Evolutionary conservation across 1,140 invertebrate genomes (phyloP).

Genomic region (Propsilocerus akamusi): DNA sequence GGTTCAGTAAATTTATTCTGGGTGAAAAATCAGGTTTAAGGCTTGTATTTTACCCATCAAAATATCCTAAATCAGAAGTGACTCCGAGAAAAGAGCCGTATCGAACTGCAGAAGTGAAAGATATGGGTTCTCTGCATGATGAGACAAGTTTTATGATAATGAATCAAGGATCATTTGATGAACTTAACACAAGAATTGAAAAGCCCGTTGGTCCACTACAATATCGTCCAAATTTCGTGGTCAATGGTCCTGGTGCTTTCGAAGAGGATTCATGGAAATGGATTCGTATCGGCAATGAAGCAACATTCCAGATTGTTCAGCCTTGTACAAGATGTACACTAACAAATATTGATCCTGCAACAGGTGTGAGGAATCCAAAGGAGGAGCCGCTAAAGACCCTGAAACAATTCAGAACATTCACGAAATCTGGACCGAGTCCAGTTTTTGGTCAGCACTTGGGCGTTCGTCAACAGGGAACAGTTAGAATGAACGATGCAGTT

Average conservation of each 20-base stretch:
- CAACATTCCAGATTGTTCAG: conserved; percentile 22
- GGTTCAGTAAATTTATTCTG: conserved; percentile 36
- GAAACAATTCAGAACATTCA: conserved; percentile 11
- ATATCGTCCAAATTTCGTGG: conserved; percentile 30
- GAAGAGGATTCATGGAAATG: conserved; percentile 28
- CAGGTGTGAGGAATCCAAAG: conserved; percentile 27
- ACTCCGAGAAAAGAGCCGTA: not conserved
- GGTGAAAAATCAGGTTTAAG: conserved; percentile 31
- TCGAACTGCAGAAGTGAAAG: not conserved
- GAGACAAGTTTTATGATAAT: conserved; percentile 27
- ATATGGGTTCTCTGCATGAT: conserved; percentile 28
- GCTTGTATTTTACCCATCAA: conserved; percentile 34
- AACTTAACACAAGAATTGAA: conserved; percentile 24
- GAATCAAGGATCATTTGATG: conserved; percentile 25
- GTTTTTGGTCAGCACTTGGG: not conserved
- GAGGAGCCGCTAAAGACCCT: conserved; percentile 35
- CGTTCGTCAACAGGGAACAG: not conserved
- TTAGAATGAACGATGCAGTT: conserved; percentile 15
- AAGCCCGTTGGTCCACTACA: conserved; percentile 16
- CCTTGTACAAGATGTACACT: conserved; percentile 30
- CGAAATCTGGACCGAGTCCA: not conserved
- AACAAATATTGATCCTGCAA: conserved; percentile 35
- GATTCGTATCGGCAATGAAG: conserved; percentile 22
- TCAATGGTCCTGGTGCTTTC: conserved; percentile 22
- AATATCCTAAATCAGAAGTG: conserved; percentile 11